Conservation (phyloP, 1,140 invertebrate species). For the Reticulitermes speratus region DNA sequence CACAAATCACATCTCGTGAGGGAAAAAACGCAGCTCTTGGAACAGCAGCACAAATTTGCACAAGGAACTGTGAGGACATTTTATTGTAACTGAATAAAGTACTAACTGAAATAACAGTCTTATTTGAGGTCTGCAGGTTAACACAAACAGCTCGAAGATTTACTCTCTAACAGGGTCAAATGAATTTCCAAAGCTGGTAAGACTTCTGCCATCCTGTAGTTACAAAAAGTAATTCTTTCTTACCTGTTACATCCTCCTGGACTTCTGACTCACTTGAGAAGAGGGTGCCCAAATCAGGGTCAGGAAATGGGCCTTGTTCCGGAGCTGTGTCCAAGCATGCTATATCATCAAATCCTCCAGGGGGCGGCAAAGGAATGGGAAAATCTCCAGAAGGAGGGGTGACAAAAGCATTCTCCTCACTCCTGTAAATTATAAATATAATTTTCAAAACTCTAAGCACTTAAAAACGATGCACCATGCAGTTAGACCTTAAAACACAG, state of each 20-base stretch:
- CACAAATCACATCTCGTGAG: not conserved
- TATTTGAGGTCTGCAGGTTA: too few species aligned
- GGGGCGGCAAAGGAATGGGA: slow-evolving; percentile 48
- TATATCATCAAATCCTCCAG: slow-evolving; percentile 45
- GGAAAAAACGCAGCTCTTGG: slow-evolving; percentile 22
- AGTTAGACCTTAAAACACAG: slow-evolving; percentile 12
- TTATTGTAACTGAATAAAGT: too few species aligned
- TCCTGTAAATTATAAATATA: slow-evolving; percentile 40
- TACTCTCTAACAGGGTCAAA: too few species aligned
- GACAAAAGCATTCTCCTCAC: slow-evolving; percentile 46
- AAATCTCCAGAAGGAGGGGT: slow-evolving; percentile 43
- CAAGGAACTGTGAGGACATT: not conserved
- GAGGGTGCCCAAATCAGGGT: slow-evolving; percentile 47
- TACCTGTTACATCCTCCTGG: slow-evolving; percentile 47
- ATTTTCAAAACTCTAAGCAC: not conserved
- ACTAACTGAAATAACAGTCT: too few species aligned
- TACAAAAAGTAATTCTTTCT: not conserved
- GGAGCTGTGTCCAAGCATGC: slow-evolving; percentile 42
- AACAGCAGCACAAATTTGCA: slow-evolving; percentile 23
- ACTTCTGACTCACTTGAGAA: slow-evolving; percentile 46
- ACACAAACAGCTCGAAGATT: too few species aligned
- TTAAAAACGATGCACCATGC: not conserved
- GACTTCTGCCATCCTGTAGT: too few species aligned
- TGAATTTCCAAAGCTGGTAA: too few species aligned
- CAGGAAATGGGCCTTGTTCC: slow-evolving; percentile 48